Conservation (phyloP, 2,888 invertebrate species). For the Noctuana brunneofusca region DNA sequence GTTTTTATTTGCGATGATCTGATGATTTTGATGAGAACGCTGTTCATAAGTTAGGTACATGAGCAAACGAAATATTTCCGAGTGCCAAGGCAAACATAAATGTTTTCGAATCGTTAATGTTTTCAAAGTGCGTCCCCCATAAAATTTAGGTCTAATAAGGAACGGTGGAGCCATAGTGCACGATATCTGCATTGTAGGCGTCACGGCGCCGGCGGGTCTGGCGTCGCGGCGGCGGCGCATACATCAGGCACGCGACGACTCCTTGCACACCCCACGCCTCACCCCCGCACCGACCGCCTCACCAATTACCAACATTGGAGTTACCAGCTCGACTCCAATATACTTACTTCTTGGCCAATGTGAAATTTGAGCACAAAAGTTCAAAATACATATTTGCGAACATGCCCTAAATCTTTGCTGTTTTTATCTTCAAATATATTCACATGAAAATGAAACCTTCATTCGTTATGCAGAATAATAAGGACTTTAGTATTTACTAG, state of each 20-base stretch:
- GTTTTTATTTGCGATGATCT: too few relatives aligned
- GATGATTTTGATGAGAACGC: too few relatives aligned
- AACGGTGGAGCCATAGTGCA: constrained; percentile 50
- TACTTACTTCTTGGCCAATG: constrained; percentile 18
- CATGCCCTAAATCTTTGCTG: background rate
- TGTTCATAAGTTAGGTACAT: too few relatives aligned
- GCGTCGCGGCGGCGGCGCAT: constrained; percentile 79
- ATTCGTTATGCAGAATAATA: too few relatives aligned
- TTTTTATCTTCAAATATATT: constrained; percentile 1
- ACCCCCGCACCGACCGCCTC: constrained; percentile 34
- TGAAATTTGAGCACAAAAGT: constrained; percentile 15
- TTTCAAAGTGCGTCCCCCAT: constrained; percentile 16
- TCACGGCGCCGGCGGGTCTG: constrained; percentile 78
- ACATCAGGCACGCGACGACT: constrained; percentile 77
- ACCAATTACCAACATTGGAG: constrained; percentile 67
- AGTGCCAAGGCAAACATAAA: background rate
- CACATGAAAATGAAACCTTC: background rate
- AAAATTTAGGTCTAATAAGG: constrained; percentile 26
- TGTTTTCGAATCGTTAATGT: background rate
- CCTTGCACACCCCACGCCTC: constrained; percentile 40
- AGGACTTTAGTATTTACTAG: too few relatives aligned
- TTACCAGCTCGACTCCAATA: constrained; percentile 57
- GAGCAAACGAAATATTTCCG: background rate
- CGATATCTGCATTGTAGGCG: constrained; percentile 79
- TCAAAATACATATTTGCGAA: background rate